Evolutionary conservation across 2,113 vertebrate genomes (phyloP).

Genomic region (Phycodurus eques): DNA sequence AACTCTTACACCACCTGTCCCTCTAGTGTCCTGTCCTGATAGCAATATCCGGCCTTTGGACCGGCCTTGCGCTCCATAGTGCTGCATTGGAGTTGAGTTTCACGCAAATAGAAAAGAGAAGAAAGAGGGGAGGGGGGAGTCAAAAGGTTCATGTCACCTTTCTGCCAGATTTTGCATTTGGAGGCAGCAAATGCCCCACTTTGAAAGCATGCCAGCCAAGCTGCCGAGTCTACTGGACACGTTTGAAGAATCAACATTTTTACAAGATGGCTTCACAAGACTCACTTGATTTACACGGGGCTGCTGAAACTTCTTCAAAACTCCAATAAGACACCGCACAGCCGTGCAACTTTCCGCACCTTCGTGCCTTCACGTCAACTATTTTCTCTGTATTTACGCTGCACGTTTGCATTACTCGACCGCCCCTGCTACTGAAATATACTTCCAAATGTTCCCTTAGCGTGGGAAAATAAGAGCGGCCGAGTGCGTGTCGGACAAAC

Average conservation of each 20-base stretch:
- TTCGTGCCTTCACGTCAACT: not conserved
- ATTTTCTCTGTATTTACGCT: conserved; percentile 1
- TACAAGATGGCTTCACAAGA: not conserved
- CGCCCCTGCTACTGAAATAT: not conserved
- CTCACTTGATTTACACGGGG: not conserved
- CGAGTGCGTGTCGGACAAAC: not conserved
- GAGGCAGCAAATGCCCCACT: not conserved
- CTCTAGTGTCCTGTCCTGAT: no score
- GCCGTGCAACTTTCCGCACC: conserved; percentile 1
- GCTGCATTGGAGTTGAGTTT: not conserved
- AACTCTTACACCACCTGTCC: no score
- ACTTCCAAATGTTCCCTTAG: not conserved
- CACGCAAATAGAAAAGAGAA: not conserved
- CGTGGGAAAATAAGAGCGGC: not conserved
- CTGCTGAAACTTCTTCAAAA: conserved; percentile 1
- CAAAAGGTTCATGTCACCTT: not conserved
- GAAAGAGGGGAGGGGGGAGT: not conserved
- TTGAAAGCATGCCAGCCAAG: conserved; percentile 5
- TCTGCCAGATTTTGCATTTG: conserved; percentile 2
- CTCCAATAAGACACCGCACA: not conserved
- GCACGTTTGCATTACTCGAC: not conserved
- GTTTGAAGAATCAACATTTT: not conserved
- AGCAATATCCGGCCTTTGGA: not conserved
- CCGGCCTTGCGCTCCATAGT: not conserved
- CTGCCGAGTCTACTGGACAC: not conserved